Evolutionary conservation across 2,888 invertebrate species (phyloP).

Genomic region (Drosophila formosana): DNA sequence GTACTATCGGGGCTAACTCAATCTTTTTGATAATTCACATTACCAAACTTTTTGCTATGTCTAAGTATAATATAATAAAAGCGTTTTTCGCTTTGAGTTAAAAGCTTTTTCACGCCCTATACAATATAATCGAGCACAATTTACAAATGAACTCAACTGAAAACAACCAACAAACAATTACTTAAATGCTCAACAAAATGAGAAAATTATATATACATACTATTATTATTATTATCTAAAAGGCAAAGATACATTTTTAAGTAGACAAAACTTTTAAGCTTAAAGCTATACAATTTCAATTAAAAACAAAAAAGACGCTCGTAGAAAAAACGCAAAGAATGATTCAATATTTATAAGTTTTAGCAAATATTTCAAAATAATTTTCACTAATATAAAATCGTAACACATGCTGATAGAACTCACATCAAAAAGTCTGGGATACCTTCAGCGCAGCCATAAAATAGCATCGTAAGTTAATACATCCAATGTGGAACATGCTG

Average conservation of each 20-base stretch:
- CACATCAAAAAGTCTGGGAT: slow-evolving; percentile 20
- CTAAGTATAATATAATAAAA: slow-evolving; percentile 24
- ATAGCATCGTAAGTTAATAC: slow-evolving; percentile 51
- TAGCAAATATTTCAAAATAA: slow-evolving; percentile 33
- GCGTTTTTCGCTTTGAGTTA: slow-evolving; percentile 48
- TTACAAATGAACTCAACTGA: slow-evolving; percentile 36
- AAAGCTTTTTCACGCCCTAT: slow-evolving; percentile 21
- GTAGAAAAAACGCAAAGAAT: slow-evolving; percentile 26
- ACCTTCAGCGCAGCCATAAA: slow-evolving; percentile 55
- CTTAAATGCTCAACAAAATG: slow-evolving; percentile 57
- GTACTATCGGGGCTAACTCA: slow-evolving; percentile 20
- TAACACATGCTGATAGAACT: slow-evolving; percentile 27
- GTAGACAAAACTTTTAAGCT: slow-evolving; percentile 49
- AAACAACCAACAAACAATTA: slow-evolving; percentile 12
- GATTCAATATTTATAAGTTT: slow-evolving; percentile 40
- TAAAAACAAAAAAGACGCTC: slow-evolving; percentile 57
- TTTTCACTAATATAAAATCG: slow-evolving; percentile 32
- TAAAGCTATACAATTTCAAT: slow-evolving; percentile 38
- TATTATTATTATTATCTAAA: slow-evolving; percentile 10
- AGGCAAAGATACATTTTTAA: slow-evolving; percentile 41
- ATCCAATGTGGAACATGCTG: slow-evolving; percentile 58
- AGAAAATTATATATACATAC: slow-evolving; percentile 26
- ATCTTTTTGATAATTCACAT: slow-evolving; percentile 49
- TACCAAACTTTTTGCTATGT: slow-evolving; percentile 40
- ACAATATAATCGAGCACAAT: slow-evolving; percentile 33